A percentile compares a stretch with the other conserved stretches of the same genome.
Conservation (phyloP, 2,113 vertebrate genomes). For the Butorides virescens region DNA sequence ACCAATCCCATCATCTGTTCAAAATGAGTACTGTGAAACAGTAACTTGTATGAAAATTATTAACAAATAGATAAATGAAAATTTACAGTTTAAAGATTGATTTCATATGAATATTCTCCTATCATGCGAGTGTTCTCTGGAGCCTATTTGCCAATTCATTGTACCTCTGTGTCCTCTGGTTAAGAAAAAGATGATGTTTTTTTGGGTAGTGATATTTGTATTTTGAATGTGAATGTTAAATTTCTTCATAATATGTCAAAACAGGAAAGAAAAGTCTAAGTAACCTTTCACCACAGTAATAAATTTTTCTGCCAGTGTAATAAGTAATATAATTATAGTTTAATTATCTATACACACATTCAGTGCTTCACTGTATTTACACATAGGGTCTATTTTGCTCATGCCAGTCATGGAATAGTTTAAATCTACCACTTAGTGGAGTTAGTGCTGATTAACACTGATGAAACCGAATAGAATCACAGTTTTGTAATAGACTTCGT, state of each 20-base stretch:
- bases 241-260: constrained; percentile 29
- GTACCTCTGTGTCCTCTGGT: not conserved
- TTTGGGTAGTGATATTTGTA: not conserved
- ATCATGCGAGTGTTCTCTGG: not conserved
- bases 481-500: not conserved
- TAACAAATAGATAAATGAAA: not conserved
- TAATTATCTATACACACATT: not conserved
- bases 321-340: constrained; percentile 17
- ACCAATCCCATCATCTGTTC: not conserved
- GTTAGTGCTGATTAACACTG: not conserved
- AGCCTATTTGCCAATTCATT: not conserved
- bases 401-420: not conserved
- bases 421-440: not conserved
- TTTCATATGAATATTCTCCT: not conserved
- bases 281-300: constrained; percentile 11
- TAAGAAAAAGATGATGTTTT: not conserved
- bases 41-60: not conserved
- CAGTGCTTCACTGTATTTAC: not conserved
- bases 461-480: not conserved
- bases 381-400: not conserved
- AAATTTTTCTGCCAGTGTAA: not conserved
- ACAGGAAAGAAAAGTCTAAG: constrained; percentile 3
- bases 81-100: not conserved
- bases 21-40: not conserved
- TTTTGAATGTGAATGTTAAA: not conserved